These are phyloP conservation scores for Caretta caretta DNA, from an alignment of 2,113 vertebrate genomes.

Conservation along the genomic window DNA sequence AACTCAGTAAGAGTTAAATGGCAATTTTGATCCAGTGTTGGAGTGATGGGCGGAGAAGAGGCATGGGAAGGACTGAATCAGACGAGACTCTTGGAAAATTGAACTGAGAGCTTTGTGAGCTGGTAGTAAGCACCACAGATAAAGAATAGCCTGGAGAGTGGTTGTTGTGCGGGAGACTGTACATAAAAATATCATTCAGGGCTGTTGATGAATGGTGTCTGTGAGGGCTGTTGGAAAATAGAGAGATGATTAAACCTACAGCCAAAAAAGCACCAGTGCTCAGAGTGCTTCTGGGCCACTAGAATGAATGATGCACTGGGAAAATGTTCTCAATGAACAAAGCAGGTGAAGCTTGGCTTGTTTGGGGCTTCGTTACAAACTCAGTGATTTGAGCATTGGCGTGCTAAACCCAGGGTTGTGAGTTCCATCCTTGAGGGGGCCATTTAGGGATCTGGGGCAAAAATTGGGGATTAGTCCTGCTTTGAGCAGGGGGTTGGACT, in stretches of 20 bases:
- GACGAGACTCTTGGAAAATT: conserved; percentile 47
- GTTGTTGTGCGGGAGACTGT: conserved; percentile 48
- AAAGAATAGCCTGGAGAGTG: conserved; percentile 44
- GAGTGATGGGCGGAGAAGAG: conserved; percentile 39
- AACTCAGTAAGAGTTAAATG: conserved; percentile 58
- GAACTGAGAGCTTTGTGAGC: conserved; percentile 45
- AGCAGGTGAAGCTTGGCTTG: conserved; percentile 8
- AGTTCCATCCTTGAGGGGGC: too few relatives aligned
- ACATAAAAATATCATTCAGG: conserved; percentile 40
- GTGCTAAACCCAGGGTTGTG: too few relatives aligned
- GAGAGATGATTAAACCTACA: conserved; percentile 11
- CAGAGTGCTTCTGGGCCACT: conserved; percentile 1
- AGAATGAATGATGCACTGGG: background rate
- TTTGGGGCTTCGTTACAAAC: background rate
- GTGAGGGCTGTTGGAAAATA: conserved; percentile 22
- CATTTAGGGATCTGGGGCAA: too few relatives aligned
- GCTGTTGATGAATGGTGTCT: conserved; percentile 36
- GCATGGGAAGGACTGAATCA: conserved; percentile 67
- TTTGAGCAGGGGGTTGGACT: too few relatives aligned
- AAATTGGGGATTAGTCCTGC: too few relatives aligned
- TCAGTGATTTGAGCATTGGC: too few relatives aligned
- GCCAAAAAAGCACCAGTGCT: conserved; percentile 14
- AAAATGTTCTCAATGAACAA: background rate
- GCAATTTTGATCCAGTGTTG: conserved; percentile 47
- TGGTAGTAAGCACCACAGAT: conserved; percentile 10